Base-by-base conservation (phyloP, 2,888 invertebrate genomes). In the Lysandra bellargus region DNA sequence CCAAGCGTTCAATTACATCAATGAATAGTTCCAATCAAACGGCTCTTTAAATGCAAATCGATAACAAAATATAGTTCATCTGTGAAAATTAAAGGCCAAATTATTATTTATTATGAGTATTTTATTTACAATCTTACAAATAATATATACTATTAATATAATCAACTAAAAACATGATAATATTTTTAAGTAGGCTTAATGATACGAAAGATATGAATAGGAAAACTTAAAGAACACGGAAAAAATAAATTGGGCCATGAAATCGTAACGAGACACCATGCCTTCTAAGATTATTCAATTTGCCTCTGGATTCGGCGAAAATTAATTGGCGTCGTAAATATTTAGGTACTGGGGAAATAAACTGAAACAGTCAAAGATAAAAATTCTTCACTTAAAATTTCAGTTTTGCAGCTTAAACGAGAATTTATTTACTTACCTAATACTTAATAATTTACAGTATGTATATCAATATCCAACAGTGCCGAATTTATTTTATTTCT, bases 1-100 rank as follows among this genome's bases (percentile, higher is more conserved):
- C 49, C 9, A 49, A 49, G 49, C 49, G 49, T 49, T 73, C 73
- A 72, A 37, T 72, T 72, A 72, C 72, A 30, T 73, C 44, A n/a
- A 33, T 73, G 37, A 44, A 37, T 37, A 33, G 37, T 73, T 37
- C 40, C 73, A 57, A 77, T 77, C 57, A 57, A 57, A 57, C 23
- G 23, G 49, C 49, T 49, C 49, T 49, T 49, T 49, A 49, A 49
- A 49, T 49, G 49, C 49, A 49, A 49, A 49, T 44, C 12, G 23
- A 23, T 33, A 77, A 77, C 53, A n/a, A n/a, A n/a, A n/a, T n/a
- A n/a, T n/a, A n/a, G n/a, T n/a, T n/a, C n/a, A n/a, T n/a, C 53
- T 5, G 14, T 30, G 53, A 77, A 57, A 57, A 40, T 40, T 40
- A 40, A 40, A 40, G 5, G 4, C 40, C 40, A 40, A 40, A 40